Percentiles rank a stretch among this genome's conserved stretches.
phyloP scores from a whole-genome alignment of 2,797 vertebrate genomes.

The Leptodactylus fallax region DNA sequence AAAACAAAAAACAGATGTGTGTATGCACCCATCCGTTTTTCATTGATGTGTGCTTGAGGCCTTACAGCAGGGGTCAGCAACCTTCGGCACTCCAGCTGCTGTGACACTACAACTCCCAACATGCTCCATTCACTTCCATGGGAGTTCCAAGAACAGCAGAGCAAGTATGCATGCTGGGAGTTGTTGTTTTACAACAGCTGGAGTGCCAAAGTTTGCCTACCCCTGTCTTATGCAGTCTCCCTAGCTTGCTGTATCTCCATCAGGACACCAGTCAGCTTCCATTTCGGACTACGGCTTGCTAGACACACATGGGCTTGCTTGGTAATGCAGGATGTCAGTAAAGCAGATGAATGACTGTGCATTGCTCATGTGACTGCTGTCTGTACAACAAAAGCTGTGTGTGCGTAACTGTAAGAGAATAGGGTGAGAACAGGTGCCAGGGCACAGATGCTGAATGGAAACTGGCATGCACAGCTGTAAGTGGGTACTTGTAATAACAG shows the following conservation, averaged over 20 bases:
- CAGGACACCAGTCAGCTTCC: background rate
- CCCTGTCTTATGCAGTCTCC: no score
- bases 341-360: background rate
- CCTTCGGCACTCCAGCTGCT: no score
- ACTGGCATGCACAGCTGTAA: slow-evolving; percentile 39
- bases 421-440: slow-evolving; percentile 39
- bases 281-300: background rate
- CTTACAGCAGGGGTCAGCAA: no score
- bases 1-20: no score
- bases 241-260: background rate
- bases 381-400: background rate
- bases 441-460: slow-evolving; percentile 35
- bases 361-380: slow-evolving; percentile 5
- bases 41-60: no score
- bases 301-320: background rate
- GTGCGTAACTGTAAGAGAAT: background rate
- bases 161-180: no score
- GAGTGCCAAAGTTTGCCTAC: no score
- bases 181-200: no score
- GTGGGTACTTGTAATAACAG: slow-evolving; percentile 48
- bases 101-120: no score
- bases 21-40: no score
- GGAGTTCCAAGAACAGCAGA: no score
- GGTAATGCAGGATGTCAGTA: background rate
- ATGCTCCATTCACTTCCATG: no score